phyloP scores from a whole-genome alignment of 2,888 invertebrate species.

The Erebia ligea region DNA sequence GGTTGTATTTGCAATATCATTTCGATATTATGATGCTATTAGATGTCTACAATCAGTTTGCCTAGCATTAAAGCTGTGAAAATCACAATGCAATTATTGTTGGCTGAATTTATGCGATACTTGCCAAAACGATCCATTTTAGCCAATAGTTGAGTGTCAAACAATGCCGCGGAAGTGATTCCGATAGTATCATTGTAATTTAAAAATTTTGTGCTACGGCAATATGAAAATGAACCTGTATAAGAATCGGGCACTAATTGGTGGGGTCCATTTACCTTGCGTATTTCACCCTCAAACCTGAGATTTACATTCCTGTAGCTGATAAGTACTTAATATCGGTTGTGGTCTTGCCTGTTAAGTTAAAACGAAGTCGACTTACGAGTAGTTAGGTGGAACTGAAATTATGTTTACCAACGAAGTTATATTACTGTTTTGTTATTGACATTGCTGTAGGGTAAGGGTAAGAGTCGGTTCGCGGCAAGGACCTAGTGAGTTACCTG shows the following conservation, averaged over 20 bases:
- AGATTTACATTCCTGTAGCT: slow-evolving; percentile 76
- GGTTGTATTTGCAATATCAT: background rate
- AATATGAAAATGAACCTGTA: background rate
- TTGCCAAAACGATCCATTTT: background rate
- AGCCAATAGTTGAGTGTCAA: background rate
- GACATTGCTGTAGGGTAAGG: slow-evolving; percentile 63
- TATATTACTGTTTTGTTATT: slow-evolving; percentile 68
- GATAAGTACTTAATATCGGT: slow-evolving; percentile 84
- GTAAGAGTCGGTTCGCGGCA: slow-evolving; percentile 57
- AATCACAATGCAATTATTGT: background rate
- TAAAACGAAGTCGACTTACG: slow-evolving; percentile 76
- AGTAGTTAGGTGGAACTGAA: slow-evolving; percentile 79
- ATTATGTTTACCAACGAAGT: slow-evolving; percentile 82
- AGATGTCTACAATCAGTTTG: background rate
- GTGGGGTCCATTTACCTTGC: slow-evolving; percentile 22
- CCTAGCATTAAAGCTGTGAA: background rate
- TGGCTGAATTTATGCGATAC: background rate
- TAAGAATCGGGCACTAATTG: slow-evolving; percentile 7
- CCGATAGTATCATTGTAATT: background rate
- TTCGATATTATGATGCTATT: background rate
- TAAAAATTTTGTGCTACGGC: background rate
- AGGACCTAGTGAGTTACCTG: slow-evolving; percentile 80
- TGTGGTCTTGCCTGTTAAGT: slow-evolving; percentile 85
- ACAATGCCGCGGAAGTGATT: background rate
- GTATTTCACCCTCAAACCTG: slow-evolving; percentile 27